Evolutionary conservation across 2,888 invertebrate genomes (phyloP).

Genomic region (Agrotis clavis): DNA sequence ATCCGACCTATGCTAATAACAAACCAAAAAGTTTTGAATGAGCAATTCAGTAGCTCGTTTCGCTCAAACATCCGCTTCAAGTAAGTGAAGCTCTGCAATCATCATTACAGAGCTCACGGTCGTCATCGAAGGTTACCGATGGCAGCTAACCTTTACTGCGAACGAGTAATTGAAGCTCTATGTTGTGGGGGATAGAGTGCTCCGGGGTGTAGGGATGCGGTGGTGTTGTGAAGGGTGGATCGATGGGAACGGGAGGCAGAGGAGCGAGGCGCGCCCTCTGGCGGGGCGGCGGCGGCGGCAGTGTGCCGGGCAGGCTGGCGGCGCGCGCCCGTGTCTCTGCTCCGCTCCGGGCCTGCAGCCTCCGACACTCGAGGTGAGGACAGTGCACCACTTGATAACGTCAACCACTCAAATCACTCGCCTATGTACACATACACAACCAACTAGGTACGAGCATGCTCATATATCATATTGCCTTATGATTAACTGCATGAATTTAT

Average conservation of each 20-base stretch:
- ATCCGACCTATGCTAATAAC: neutral
- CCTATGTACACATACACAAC: neutral
- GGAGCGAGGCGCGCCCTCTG: conserved; percentile 75
- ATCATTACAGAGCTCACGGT: conserved; percentile 75
- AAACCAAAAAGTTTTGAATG: conserved; percentile 31
- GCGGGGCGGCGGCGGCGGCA: conserved; percentile 69
- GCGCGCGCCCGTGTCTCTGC: conserved; percentile 75
- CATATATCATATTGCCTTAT: conserved; percentile 3
- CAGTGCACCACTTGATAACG: conserved; percentile 56
- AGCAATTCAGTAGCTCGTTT: conserved; percentile 38
- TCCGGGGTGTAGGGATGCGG: conserved; percentile 50
- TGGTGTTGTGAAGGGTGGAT: conserved; percentile 79
- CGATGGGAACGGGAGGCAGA: conserved; percentile 80
- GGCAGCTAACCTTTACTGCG: conserved; percentile 53
- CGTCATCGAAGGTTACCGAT: conserved; percentile 67
- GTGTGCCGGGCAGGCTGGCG: conserved; percentile 77
- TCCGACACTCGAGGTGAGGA: conserved; percentile 73
- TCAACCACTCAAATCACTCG: conserved; percentile 39
- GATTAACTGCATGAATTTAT: conserved; percentile 18
- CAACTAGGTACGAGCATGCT: neutral
- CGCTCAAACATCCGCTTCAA: conserved; percentile 34
- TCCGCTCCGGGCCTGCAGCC: conserved; percentile 61
- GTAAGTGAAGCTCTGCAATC: conserved; percentile 73
- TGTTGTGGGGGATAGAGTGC: conserved; percentile 63
- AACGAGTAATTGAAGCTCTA: conserved; percentile 71